Evolutionary conservation across 2,797 vertebrate genomes (phyloP).

Genomic region (Tympanoctomys barrerae): DNA sequence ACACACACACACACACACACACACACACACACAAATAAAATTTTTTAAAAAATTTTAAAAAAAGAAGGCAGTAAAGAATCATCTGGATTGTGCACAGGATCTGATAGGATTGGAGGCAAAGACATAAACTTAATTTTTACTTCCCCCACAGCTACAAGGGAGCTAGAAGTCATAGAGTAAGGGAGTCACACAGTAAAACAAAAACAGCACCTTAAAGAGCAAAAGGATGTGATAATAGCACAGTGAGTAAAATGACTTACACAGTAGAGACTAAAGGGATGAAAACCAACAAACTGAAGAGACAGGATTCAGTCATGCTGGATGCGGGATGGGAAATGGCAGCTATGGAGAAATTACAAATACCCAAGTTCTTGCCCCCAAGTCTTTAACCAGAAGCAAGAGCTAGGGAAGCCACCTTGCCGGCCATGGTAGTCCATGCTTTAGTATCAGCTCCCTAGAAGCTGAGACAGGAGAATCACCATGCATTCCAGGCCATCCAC

Average conservation of each 20-base stretch:
- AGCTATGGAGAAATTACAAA: background rate
- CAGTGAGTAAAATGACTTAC: background rate
- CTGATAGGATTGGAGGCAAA: rapidly evolving
- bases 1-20: too few relatives aligned
- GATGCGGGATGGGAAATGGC: background rate
- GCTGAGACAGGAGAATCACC: background rate
- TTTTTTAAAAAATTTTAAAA: too few relatives aligned
- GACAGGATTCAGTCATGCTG: background rate
- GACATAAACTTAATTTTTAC: background rate
- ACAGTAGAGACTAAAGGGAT: background rate
- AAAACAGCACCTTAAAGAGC: background rate
- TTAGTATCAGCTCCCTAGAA: background rate
- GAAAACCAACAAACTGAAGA: background rate
- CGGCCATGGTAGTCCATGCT: background rate
- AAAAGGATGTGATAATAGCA: background rate
- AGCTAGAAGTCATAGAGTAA: background rate
- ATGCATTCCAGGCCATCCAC: background rate
- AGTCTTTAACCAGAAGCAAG: background rate
- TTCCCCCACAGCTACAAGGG: background rate
- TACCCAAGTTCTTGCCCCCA: background rate
- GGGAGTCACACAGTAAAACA: background rate
- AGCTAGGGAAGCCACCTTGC: background rate
- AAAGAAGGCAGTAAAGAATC: too few relatives aligned
- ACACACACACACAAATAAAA: too few relatives aligned
- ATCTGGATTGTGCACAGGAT: background rate